Evolutionary conservation across 2,113 vertebrate genomes (phyloP).

Genomic region (Heteronetta atricapilla): DNA sequence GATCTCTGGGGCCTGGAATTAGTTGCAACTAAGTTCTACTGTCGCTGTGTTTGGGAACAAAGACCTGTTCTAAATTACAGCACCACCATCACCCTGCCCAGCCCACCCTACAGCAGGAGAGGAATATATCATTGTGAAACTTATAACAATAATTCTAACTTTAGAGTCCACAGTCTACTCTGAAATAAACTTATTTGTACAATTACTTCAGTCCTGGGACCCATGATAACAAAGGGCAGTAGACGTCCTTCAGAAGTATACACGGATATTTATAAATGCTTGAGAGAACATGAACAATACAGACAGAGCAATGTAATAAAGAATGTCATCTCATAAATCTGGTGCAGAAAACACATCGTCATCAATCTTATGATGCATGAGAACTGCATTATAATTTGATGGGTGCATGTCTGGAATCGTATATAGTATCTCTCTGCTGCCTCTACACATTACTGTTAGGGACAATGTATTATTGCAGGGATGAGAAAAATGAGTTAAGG

Average conservation of each 20-base stretch:
- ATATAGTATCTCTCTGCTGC: background rate
- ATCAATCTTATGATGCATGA: background rate
- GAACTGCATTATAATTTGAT: background rate
- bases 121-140: background rate
- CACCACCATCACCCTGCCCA: rapidly evolving
- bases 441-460: background rate
- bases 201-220: background rate
- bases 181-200: background rate
- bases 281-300: background rate
- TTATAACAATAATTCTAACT: background rate
- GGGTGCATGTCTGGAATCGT: background rate
- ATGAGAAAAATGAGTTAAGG: constrained; percentile 1
- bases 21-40: background rate
- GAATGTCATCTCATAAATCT: background rate
- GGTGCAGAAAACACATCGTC: background rate
- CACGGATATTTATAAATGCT: background rate
- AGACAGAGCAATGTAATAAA: background rate
- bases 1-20: background rate
- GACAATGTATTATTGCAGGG: background rate
- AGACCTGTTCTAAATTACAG: background rate
- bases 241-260: background rate
- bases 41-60: background rate
- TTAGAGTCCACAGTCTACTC: background rate
- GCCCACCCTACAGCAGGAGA: background rate
- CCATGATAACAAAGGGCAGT: background rate